A percentile compares a stretch with the other conserved stretches of the same genome.
These are phyloP conservation scores for Onychostoma macrolepis DNA, from an alignment of 2,113 vertebrate genomes.

Conservation along the genomic window DNA sequence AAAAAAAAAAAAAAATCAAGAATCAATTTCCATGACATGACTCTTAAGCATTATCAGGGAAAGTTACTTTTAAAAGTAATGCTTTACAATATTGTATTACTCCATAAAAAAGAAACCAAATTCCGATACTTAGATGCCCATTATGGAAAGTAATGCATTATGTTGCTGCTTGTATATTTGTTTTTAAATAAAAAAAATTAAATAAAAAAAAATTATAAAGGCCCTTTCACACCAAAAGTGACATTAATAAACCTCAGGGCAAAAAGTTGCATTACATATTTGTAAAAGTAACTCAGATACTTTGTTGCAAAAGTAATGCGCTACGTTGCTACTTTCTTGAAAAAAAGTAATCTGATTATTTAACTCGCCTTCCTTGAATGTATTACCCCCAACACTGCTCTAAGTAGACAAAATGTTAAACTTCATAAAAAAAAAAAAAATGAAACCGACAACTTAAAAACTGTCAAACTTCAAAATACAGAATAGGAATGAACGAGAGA, in stretches of 20 bases:
- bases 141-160: too few species aligned
- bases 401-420: neutral
- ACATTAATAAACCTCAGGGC: too few species aligned
- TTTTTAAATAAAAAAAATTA: too few species aligned
- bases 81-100: neutral
- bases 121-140: too few species aligned
- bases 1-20: neutral
- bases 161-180: too few species aligned
- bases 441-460: neutral
- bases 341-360: neutral
- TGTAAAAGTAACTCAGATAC: too few species aligned
- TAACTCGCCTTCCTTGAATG: too few species aligned
- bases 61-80: neutral
- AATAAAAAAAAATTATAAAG: too few species aligned
- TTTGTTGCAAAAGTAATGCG: neutral
- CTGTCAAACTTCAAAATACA: neutral
- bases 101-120: too few species aligned
- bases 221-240: too few species aligned
- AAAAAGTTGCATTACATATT: too few species aligned
- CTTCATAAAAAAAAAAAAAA: neutral
- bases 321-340: neutral
- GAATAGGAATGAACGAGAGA: neutral
- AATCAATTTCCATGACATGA: neutral
- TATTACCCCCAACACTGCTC: neutral
- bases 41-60: neutral